A percentile compares a stretch with the other conserved stretches of the same genome.
These are phyloP conservation scores for Luscinia megarhynchos DNA, from an alignment of 2,797 vertebrate genomes.

Conservation along the genomic window DNA sequence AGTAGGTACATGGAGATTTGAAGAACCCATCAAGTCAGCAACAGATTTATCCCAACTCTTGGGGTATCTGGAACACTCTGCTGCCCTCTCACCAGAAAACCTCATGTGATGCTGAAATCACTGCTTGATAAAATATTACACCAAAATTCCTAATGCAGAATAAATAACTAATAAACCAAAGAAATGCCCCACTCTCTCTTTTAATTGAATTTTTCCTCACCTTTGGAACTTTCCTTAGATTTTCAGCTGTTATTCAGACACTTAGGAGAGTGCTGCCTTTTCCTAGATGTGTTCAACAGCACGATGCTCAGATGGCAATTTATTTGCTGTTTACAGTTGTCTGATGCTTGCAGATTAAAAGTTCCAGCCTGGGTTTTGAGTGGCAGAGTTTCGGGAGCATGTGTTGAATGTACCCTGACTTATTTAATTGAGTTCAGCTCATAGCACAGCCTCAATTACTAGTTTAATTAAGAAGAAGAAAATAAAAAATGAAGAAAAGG, in stretches of 20 bases:
- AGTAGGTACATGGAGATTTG: not conserved
- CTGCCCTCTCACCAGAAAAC: not conserved
- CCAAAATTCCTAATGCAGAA: not conserved
- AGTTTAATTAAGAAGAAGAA: not conserved
- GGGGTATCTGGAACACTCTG: not conserved
- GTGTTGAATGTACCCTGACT: not conserved
- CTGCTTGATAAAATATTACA: not conserved
- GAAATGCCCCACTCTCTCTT: fast-evolving
- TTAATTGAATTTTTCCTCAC: not conserved
- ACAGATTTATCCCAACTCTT: not conserved
- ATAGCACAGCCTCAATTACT: constrained; percentile 12
- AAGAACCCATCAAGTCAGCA: not conserved
- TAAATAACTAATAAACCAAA: not conserved
- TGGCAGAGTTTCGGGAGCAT: not conserved
- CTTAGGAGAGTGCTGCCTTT: not conserved
- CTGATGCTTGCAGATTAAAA: constrained; percentile 14
- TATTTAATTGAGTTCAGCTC: constrained; percentile 39
- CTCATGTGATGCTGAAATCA: not conserved
- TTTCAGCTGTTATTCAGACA: not conserved
- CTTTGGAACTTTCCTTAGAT: not conserved
- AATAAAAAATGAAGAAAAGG: too few species aligned
- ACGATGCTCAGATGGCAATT: not conserved
- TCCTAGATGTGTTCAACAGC: not conserved
- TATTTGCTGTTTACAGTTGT: not conserved
- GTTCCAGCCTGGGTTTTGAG: not conserved